phyloP scores from a whole-genome alignment of 2,113 vertebrate genomes.

The Nymphicus hollandicus region DNA sequence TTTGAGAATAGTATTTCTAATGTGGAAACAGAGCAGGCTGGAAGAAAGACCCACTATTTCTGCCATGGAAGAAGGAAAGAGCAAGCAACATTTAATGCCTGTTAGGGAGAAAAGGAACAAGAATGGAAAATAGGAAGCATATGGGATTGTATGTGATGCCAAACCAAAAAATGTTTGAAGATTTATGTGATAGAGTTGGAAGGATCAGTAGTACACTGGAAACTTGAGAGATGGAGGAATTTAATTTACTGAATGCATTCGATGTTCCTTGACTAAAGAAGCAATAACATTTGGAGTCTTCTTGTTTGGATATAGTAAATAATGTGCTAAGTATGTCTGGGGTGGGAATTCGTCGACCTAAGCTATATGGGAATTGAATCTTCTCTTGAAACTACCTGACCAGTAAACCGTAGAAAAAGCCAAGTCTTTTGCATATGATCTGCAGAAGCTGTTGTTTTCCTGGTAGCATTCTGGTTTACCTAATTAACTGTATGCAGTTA shows the following conservation, averaged over 20 bases:
- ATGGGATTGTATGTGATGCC: not conserved
- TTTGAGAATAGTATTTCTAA: not conserved
- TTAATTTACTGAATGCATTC: not conserved
- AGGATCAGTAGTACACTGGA: not conserved
- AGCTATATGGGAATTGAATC: not conserved
- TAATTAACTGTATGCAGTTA: not conserved
- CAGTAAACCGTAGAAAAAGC: not conserved
- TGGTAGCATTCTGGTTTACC: not conserved
- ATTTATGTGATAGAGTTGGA: not conserved
- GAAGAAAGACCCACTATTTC: rapidly evolving
- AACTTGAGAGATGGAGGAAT: not conserved
- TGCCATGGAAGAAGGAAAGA: not conserved
- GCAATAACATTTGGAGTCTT: not conserved
- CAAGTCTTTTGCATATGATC: not conserved
- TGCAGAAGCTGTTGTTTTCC: not conserved
- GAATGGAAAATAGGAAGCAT: not conserved
- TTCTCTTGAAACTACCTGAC: not conserved
- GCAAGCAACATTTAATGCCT: not conserved
- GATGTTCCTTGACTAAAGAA: not conserved
- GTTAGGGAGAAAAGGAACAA: not conserved
- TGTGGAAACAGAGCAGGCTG: not conserved
- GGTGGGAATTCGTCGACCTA: not conserved
- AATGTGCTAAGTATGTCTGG: not conserved
- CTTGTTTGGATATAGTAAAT: not conserved
- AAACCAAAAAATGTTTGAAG: not conserved